These are phyloP conservation scores for Cyrtodaria siliqua DNA, from an alignment of 2,888 invertebrate species.

Conservation along the genomic window DNA sequence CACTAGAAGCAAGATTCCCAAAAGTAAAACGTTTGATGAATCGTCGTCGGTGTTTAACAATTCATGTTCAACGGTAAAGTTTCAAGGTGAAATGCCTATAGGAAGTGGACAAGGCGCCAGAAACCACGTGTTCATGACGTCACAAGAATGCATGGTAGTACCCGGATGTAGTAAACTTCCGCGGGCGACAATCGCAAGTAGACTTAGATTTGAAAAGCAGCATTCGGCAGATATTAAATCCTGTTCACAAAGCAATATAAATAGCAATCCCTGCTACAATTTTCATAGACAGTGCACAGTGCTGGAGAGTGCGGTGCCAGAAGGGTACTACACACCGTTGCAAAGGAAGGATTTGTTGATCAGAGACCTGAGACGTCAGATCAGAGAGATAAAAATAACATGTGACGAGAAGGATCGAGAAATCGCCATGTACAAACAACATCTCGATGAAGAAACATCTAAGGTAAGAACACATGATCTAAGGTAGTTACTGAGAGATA, in stretches of 20 bases:
- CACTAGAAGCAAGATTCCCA: constrained; percentile 47
- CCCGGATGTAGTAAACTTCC: constrained; percentile 60
- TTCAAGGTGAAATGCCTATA: constrained; percentile 18
- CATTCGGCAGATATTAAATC: constrained; percentile 63
- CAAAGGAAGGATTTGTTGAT: constrained; percentile 76
- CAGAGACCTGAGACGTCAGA: constrained; percentile 67
- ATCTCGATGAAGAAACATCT: constrained; percentile 65
- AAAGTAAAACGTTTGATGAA: constrained; percentile 60
- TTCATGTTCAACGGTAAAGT: constrained; percentile 19
- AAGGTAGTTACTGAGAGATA: too few relatives aligned
- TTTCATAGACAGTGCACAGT: constrained; percentile 43
- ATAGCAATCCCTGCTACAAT: constrained; percentile 13
- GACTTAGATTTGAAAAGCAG: constrained; percentile 72
- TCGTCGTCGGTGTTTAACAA: constrained; percentile 35
- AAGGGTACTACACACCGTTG: constrained; percentile 76
- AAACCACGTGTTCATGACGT: constrained; percentile 64
- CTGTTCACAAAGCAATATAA: not conserved
- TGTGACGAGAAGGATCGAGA: constrained; percentile 69
- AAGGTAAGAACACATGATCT: too few relatives aligned
- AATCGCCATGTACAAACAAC: constrained; percentile 65
- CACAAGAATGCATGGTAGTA: constrained; percentile 64
- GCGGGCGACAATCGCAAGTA: constrained; percentile 71
- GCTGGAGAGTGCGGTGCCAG: constrained; percentile 51
- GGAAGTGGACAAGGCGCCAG: constrained; percentile 26
- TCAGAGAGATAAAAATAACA: constrained; percentile 65